Percentiles rank a stretch among this genome's conserved stretches.
Evolutionary conservation across 2,888 invertebrate species (phyloP).

Genomic region (Eristalis tenax): DNA sequence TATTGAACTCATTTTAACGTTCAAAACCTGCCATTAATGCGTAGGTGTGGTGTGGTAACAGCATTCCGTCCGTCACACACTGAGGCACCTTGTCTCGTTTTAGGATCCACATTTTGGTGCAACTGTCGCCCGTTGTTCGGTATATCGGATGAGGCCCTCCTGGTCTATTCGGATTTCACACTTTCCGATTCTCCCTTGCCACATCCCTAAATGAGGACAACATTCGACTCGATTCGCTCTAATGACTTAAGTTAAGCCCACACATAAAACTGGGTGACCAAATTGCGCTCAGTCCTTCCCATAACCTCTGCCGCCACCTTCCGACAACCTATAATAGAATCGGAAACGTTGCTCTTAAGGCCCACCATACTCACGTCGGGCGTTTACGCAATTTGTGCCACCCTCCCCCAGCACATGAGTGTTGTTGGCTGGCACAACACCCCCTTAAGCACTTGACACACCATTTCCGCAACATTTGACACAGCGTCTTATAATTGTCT

Average conservation of each 20-base stretch:
- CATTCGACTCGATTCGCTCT: not conserved
- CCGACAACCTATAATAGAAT: not conserved
- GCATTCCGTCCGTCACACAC: too few relatives aligned
- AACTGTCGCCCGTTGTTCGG: too few relatives aligned
- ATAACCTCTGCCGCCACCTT: conserved; percentile 13
- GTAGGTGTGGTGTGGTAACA: too few relatives aligned
- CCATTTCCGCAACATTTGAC: not conserved
- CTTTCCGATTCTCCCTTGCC: not conserved
- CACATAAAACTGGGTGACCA: not conserved
- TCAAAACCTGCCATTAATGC: too few relatives aligned
- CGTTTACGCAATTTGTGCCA: conserved; percentile 27
- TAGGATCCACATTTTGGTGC: too few relatives aligned
- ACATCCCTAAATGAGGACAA: not conserved
- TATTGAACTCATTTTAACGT: too few relatives aligned
- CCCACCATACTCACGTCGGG: conserved; percentile 9
- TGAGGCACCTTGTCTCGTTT: too few relatives aligned
- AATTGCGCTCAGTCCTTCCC: too few relatives aligned
- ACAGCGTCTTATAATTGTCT: not conserved
- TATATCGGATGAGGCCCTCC: too few relatives aligned
- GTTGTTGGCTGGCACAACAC: not conserved
- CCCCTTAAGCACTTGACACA: not conserved
- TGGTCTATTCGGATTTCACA: not conserved
- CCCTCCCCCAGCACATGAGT: not conserved
- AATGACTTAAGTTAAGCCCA: not conserved
- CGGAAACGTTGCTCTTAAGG: conserved; percentile 10